Conservation (phyloP, 1,140 invertebrate genomes). For the Anastrepha obliqua region DNA sequence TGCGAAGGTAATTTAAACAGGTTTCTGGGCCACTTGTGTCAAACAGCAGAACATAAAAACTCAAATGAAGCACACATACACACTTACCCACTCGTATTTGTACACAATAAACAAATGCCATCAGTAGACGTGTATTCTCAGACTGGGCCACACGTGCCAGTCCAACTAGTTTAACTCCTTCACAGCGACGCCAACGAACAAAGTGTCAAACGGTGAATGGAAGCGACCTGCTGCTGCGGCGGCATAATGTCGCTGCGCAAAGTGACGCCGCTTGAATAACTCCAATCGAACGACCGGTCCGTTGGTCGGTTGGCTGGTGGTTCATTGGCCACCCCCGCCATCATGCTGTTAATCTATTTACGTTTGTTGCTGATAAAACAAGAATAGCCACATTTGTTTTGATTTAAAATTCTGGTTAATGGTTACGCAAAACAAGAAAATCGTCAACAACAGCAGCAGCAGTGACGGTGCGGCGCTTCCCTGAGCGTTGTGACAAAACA, state of each 20-base stretch:
- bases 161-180: conserved; percentile 51
- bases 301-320: neutral
- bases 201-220: conserved; percentile 32
- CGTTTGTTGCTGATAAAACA: conserved; percentile 33
- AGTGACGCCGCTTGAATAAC: neutral
- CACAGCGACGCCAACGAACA: conserved; percentile 1
- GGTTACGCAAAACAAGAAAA: conserved; percentile 26
- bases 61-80: neutral
- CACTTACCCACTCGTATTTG: neutral
- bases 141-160: conserved; percentile 35
- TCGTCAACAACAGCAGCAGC: neutral
- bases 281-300: conserved; percentile 28
- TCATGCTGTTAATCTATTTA: conserved; percentile 8
- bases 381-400: conserved; percentile 49
- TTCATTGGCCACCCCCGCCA: conserved; percentile 32
- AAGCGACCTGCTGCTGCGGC: neutral
- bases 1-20: conserved; percentile 45
- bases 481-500: neutral
- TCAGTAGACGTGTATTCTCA: neutral
- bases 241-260: neutral
- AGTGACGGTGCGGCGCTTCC: neutral
- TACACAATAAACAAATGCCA: neutral
- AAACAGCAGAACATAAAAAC: conserved; percentile 29
- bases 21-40: conserved; percentile 47
- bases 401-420: conserved; percentile 47